Conservation (phyloP, 2,888 invertebrate genomes). For the Pristionchus exspectatus region DNA sequence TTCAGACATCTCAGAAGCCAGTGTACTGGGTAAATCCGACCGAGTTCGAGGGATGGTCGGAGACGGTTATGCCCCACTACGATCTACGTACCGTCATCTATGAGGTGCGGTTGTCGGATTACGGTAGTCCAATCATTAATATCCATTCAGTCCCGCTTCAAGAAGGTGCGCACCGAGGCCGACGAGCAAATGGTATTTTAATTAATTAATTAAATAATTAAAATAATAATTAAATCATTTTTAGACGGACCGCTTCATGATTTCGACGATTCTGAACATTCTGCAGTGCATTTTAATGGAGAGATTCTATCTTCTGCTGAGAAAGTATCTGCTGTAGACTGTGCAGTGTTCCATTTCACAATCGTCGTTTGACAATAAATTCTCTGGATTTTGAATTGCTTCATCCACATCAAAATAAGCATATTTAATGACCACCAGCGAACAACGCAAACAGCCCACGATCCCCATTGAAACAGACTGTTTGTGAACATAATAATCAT, state of each 20-base stretch:
- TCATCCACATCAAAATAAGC: neutral
- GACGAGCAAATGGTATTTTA: neutral
- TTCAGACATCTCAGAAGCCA: neutral
- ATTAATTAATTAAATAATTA: neutral
- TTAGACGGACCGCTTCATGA: neutral
- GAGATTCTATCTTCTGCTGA: conserved; percentile 24
- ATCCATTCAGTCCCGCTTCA: neutral
- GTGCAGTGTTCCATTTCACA: neutral
- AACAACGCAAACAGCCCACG: neutral
- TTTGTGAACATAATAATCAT: neutral
- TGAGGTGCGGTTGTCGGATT: neutral
- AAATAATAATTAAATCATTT: neutral
- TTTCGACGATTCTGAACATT: neutral
- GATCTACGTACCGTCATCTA: conserved; percentile 35
- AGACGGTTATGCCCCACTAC: conserved; percentile 43
- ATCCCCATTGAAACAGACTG: neutral
- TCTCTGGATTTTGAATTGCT: neutral
- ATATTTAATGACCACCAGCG: neutral
- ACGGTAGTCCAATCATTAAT: neutral
- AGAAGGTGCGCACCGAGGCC: conserved; percentile 36
- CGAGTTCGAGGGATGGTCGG: conserved; percentile 16
- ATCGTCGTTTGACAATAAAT: conserved; percentile 25
- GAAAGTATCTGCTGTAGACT: conserved; percentile 18
- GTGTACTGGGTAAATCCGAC: neutral
- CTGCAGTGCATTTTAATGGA: conserved; percentile 12